Conservation (phyloP, 2,113 vertebrate species). For the Tamias sibiricus region DNA sequence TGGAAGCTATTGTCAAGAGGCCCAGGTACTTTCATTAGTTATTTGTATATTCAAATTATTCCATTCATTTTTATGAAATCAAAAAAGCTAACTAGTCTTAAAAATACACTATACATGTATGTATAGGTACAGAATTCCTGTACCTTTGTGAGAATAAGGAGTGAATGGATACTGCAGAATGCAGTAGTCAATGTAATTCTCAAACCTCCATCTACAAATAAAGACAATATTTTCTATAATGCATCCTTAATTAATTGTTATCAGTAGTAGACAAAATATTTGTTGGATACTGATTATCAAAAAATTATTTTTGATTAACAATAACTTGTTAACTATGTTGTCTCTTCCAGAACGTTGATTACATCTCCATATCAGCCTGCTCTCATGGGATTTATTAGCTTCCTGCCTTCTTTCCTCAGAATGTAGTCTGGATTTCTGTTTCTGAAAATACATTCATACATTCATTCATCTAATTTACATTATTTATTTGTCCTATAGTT, state of each 20-base stretch:
- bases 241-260: neutral
- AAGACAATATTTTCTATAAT: neutral
- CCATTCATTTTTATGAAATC: neutral
- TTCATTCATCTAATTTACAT: conserved; percentile 31
- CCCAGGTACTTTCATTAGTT: neutral
- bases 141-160: neutral
- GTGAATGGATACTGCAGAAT: neutral
- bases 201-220: neutral
- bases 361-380: neutral
- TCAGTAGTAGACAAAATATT: neutral
- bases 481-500: neutral
- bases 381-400: neutral
- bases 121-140: neutral
- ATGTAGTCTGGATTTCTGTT: neutral
- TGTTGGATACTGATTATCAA: neutral
- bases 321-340: neutral
- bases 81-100: neutral
- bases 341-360: neutral
- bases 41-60: neutral
- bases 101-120: neutral
- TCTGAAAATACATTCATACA: neutral
- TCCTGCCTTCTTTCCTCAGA: neutral
- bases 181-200: neutral
- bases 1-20: neutral
- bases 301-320: conserved; percentile 25